Percentiles rank a stretch among this genome's conserved stretches.
These are phyloP conservation scores for Callosobruchus maculatus DNA, from an alignment of 2,888 invertebrate genomes.

Conservation along the genomic window DNA sequence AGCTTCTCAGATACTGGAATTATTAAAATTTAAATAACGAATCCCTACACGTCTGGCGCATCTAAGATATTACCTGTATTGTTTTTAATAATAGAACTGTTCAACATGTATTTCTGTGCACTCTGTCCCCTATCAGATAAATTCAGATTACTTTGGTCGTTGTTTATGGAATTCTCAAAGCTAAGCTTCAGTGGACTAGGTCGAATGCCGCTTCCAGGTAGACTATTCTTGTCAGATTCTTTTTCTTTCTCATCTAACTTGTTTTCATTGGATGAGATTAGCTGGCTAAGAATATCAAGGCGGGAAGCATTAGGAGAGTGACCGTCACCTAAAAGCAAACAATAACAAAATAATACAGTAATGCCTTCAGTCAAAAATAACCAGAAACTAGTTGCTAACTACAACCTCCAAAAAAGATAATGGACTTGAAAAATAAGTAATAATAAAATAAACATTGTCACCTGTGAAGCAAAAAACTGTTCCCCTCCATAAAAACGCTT, in stretches of 20 bases:
- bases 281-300: slow-evolving; percentile 4
- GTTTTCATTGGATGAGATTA: slow-evolving; percentile 16
- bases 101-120: slow-evolving; percentile 9
- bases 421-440: too few relatives aligned
- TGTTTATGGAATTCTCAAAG: slow-evolving; percentile 22
- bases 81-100: slow-evolving; percentile 17
- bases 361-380: too few relatives aligned
- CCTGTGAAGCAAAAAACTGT: too few relatives aligned
- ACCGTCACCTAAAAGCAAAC: background rate
- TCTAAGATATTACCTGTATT: slow-evolving; percentile 13
- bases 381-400: too few relatives aligned
- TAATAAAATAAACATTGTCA: too few relatives aligned
- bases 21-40: background rate
- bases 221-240: background rate
- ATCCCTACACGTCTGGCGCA: background rate
- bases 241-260: slow-evolving; percentile 7
- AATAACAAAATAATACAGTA: background rate
- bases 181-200: slow-evolving; percentile 20
- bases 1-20: background rate
- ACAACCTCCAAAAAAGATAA: too few relatives aligned
- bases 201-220: background rate
- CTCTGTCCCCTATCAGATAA: background rate
- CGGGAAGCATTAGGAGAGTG: slow-evolving; percentile 15
- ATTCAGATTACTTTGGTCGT: slow-evolving; percentile 5
- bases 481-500: too few relatives aligned